Percentiles rank a stretch among this genome's conserved stretches.
Evolutionary conservation across 2,888 invertebrate genomes (phyloP).

Genomic region (Carcina quercana): DNA sequence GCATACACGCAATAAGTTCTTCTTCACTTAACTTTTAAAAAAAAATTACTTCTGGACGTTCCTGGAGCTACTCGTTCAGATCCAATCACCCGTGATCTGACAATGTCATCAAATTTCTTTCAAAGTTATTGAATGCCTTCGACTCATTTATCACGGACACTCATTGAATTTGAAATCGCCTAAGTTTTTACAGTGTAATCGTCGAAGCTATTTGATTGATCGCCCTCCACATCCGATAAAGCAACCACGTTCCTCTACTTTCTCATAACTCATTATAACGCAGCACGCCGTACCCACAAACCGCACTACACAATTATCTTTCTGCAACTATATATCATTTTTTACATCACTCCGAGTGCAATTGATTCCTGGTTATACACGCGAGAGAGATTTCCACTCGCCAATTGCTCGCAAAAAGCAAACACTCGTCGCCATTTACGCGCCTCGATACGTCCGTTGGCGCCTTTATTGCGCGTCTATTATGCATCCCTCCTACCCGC

Average conservation of each 20-base stretch:
- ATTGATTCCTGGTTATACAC: slow-evolving; percentile 39
- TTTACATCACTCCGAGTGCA: slow-evolving; percentile 32
- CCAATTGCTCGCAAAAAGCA: slow-evolving; percentile 43
- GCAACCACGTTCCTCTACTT: slow-evolving; percentile 7
- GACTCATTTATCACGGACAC: no score
- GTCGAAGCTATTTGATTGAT: no score
- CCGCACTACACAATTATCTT: slow-evolving; percentile 35
- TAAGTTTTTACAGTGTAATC: no score
- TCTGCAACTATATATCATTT: slow-evolving; percentile 31
- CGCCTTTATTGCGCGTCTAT: slow-evolving; percentile 32
- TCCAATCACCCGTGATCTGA: no score
- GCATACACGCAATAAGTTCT: no score
- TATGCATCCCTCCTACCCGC: slow-evolving; percentile 24
- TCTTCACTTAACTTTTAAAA: no score
- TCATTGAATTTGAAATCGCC: no score
- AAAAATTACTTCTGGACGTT: no score
- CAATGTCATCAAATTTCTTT: no score
- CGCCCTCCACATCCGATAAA: not conserved
- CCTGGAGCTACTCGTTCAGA: no score
- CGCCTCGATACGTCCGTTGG: slow-evolving; percentile 35
- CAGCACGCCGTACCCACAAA: slow-evolving; percentile 21
- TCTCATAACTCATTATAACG: slow-evolving; percentile 25
- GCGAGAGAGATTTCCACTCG: slow-evolving; percentile 35
- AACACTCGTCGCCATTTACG: slow-evolving; percentile 35
- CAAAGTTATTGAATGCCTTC: no score